These are phyloP conservation scores for Cinclus mexicanus DNA, from an alignment of 2,113 vertebrate species.

Conservation along the genomic window DNA sequence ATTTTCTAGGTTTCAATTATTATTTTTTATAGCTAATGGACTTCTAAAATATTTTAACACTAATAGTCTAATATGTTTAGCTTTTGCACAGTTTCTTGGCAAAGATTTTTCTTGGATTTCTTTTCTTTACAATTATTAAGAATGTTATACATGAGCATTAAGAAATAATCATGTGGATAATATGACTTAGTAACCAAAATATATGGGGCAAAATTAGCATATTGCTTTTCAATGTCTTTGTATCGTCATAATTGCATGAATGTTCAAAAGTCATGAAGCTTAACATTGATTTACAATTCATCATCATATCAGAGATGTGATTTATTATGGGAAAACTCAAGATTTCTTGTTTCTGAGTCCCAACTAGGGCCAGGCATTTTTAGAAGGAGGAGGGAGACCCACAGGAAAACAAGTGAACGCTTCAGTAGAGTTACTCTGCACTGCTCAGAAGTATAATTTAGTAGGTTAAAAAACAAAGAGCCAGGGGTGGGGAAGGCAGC, in stretches of 20 bases:
- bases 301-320: not conserved
- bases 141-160: not conserved
- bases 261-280: not conserved
- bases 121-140: slow-evolving; percentile 11
- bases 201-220: not conserved
- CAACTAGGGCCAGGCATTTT: not conserved
- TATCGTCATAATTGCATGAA: not conserved
- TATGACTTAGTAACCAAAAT: not conserved
- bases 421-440: not conserved
- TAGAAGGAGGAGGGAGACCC: not conserved
- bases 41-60: slow-evolving; percentile 4
- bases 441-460: not conserved
- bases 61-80: not conserved
- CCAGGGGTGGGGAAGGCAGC: not conserved
- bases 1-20: slow-evolving; percentile 7
- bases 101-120: not conserved
- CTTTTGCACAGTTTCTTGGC: not conserved
- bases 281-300: not conserved
- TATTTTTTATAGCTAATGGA: not conserved
- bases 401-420: not conserved
- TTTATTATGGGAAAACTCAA: not conserved
- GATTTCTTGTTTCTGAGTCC: not conserved
- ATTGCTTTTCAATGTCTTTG: not conserved
- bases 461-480: not conserved
- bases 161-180: not conserved